Percentiles rank a stretch among this genome's conserved stretches.
phyloP scores from a whole-genome alignment of 2,888 invertebrate species.

The Pseudococcus viburni region DNA sequence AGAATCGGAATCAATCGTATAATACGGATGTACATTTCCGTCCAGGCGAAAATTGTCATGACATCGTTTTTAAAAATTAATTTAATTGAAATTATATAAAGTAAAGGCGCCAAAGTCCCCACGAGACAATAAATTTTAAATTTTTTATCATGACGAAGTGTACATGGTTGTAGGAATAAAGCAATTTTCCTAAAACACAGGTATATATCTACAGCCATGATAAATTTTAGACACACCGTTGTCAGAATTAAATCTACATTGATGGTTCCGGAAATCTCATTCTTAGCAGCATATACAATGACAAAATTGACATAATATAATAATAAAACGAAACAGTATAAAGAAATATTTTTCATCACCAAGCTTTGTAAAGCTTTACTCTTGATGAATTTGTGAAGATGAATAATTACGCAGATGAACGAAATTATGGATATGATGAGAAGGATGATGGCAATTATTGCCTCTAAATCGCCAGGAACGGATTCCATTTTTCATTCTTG shows the following conservation, averaged over 20 bases:
- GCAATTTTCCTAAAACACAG: not conserved
- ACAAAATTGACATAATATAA: not conserved
- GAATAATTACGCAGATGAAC: not conserved
- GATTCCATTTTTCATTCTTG: too few relatives aligned
- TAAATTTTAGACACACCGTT: not conserved
- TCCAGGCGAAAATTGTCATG: not conserved
- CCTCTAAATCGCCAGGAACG: too few relatives aligned
- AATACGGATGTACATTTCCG: not conserved
- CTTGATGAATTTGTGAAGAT: not conserved
- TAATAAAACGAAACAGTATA: not conserved
- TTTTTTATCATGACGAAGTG: not conserved
- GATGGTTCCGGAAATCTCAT: not conserved
- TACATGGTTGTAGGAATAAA: not conserved
- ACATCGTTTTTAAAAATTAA: not conserved
- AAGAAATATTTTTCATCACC: not conserved
- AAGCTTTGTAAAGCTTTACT: not conserved
- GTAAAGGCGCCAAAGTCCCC: not conserved
- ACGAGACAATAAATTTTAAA: not conserved
- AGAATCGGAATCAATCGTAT: not conserved
- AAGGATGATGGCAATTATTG: too few relatives aligned
- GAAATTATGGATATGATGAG: not conserved
- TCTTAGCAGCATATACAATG: not conserved
- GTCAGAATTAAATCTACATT: not conserved
- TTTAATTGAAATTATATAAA: not conserved
- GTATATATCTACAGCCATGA: not conserved